Evolutionary conservation across 2,113 vertebrate species (phyloP).

Genomic region (Pluvialis apricaria): DNA sequence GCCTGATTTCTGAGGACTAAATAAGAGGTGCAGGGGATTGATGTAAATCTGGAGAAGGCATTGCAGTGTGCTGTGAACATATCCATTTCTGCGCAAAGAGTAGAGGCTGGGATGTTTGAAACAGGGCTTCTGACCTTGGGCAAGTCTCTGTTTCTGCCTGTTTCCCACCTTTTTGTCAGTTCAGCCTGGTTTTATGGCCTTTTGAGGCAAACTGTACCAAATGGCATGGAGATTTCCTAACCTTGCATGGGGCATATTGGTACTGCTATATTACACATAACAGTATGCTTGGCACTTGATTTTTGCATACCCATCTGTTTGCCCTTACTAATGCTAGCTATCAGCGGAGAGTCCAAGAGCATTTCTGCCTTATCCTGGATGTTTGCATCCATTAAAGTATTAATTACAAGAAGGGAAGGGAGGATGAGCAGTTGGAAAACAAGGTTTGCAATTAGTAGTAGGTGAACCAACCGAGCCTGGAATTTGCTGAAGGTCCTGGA

Average conservation of each 20-base stretch:
- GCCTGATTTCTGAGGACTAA: background rate
- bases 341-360: background rate
- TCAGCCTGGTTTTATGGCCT: background rate
- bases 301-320: constrained; percentile 9
- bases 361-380: background rate
- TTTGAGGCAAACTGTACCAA: background rate
- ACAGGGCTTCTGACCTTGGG: background rate
- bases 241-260: background rate
- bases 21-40: background rate
- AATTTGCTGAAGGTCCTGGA: background rate
- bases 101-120: background rate
- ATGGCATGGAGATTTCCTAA: background rate
- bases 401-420: background rate
- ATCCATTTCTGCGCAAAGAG: background rate
- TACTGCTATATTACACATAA: background rate
- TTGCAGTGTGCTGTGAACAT: background rate
- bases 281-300: background rate
- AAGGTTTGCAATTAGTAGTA: background rate
- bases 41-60: background rate
- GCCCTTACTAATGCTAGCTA: background rate
- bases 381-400: background rate
- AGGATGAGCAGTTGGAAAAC: background rate
- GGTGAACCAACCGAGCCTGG: background rate
- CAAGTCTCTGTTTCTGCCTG: background rate
- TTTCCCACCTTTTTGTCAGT: background rate